Evolutionary conservation across 2,888 invertebrate species (phyloP).

Genomic region (Cremastinae sp.): DNA sequence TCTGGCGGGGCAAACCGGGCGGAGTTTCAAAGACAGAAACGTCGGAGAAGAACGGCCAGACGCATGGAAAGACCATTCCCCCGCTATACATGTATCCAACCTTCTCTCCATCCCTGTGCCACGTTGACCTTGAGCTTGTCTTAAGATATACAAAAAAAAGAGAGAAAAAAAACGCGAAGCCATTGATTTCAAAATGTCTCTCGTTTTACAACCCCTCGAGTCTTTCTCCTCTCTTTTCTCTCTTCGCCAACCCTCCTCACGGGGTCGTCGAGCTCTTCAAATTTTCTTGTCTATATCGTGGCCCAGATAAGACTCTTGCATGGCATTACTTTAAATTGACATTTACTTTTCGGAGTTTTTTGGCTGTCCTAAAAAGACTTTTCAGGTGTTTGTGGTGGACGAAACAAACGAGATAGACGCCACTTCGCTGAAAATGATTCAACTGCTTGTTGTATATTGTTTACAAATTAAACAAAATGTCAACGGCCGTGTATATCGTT

Average conservation of each 20-base stretch:
- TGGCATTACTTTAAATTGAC: too few relatives aligned
- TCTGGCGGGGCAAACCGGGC: slow-evolving; percentile 72
- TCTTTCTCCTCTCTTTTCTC: slow-evolving; percentile 21
- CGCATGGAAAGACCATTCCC: slow-evolving; percentile 51
- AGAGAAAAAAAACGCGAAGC: slow-evolving; percentile 36
- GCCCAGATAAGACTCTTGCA: too few relatives aligned
- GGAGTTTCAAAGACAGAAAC: slow-evolving; percentile 64
- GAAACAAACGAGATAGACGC: too few relatives aligned
- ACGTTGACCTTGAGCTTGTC: slow-evolving; percentile 74
- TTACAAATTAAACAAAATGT: slow-evolving; percentile 23
- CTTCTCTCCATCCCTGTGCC: slow-evolving; percentile 65
- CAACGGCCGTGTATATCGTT: slow-evolving; percentile 9
- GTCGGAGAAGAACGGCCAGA: slow-evolving; percentile 33
- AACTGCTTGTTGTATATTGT: slow-evolving; percentile 31
- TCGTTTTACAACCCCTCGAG: slow-evolving; percentile 15
- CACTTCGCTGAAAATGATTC: slow-evolving; percentile 32
- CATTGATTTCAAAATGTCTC: slow-evolving; percentile 26
- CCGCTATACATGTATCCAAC: slow-evolving; percentile 50
- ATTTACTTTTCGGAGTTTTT: too few relatives aligned
- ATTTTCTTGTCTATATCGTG: slow-evolving; percentile 21
- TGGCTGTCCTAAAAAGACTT: too few relatives aligned
- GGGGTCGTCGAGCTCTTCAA: slow-evolving; percentile 5
- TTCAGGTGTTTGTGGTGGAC: too few relatives aligned
- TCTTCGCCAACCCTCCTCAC: slow-evolving; percentile 1
- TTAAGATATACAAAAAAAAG: slow-evolving; percentile 58